Percentiles rank a stretch among this genome's conserved stretches.
phyloP scores from a whole-genome alignment of 2,113 vertebrate species.

The Nycticryphes semicollaris region DNA sequence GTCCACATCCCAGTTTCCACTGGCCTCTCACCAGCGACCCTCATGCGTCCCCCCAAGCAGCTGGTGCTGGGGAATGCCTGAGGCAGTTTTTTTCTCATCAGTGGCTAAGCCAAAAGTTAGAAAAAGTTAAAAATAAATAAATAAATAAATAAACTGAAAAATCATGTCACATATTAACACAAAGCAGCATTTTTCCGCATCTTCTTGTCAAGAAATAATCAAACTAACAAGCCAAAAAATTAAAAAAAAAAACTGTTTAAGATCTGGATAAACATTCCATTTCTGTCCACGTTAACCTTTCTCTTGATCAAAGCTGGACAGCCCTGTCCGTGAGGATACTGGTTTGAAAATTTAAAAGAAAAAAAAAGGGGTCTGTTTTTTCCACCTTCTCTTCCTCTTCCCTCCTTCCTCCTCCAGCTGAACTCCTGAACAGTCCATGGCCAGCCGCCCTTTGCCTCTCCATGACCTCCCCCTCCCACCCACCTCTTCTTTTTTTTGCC shows the following conservation, averaged over 20 bases:
- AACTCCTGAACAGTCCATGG: neutral
- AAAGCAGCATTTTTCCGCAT: neutral
- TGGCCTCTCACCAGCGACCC: neutral
- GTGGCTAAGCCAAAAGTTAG: neutral
- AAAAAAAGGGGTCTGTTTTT: neutral
- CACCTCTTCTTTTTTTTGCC: neutral
- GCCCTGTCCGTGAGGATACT: neutral
- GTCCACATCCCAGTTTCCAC: neutral
- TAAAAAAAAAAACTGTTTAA: neutral
- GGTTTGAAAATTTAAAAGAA: neutral
- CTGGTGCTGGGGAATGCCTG: accelerated
- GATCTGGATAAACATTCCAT: neutral
- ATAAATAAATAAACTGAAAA: neutral
- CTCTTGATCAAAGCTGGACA: neutral
- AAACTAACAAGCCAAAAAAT: neutral
- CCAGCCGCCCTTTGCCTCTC: neutral
- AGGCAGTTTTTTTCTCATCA: neutral
- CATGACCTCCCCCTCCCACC: neutral
- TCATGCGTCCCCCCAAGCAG: accelerated
- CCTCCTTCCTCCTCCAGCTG: neutral
- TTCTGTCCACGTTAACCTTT: neutral
- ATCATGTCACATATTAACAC: neutral
- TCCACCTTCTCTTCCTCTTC: neutral
- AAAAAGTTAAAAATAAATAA: neutral
- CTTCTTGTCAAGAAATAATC: neutral